Base-by-base conservation (phyloP, 2,797 vertebrate genomes). In the Pseudocheirus occidentalis region DNA sequence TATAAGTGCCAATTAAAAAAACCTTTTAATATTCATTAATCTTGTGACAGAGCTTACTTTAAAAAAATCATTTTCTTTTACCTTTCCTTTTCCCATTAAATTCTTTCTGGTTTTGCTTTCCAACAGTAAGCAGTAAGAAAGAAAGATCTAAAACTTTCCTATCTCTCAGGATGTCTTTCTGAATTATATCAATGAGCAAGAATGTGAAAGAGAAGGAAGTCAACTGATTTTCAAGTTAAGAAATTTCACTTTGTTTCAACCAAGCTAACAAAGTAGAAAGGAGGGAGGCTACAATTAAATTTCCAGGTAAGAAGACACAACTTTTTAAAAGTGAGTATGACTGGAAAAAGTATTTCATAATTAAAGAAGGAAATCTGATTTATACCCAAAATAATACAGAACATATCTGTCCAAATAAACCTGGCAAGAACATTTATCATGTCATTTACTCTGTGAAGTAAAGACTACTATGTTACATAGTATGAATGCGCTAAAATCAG, bases 391-490 rank as follows among this genome's bases (percentile, higher is more conserved):
- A 87, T 50, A 50, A 87, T 12, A 40, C 40, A 81, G n/a, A 87
- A 46, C 40, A 81, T 46, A 24, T 46, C 24, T 81, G 24, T 3
- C 21, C 40, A 27, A 87, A 73, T 34, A 73, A 73, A 73, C 62
- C 14, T 5, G 18, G 62, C 0, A 73, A 87, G 40, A 87, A 87
- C 40, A 87, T 87, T 87, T 87, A 87, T 87, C 73, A 87, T 87
- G 73, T 40, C 90, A 91, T n/a, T 96, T 95, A 92, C 66, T 94
- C 46, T 59, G 93, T 94, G 91, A 97, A 93, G 55, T 53, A 95
- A 0, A 94, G 87, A 92, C n/a, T 94, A 94, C 28, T 91, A 66
- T 16, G 81, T 0, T 54, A 53, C 66, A 94, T 96, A 95, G 53
- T 52, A 95, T 62, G 95, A 97, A 95, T 31, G 24, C 57, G 94